These are phyloP conservation scores for Leistus spinibarbis DNA, from an alignment of 2,888 invertebrate genomes.

Conservation along the genomic window DNA sequence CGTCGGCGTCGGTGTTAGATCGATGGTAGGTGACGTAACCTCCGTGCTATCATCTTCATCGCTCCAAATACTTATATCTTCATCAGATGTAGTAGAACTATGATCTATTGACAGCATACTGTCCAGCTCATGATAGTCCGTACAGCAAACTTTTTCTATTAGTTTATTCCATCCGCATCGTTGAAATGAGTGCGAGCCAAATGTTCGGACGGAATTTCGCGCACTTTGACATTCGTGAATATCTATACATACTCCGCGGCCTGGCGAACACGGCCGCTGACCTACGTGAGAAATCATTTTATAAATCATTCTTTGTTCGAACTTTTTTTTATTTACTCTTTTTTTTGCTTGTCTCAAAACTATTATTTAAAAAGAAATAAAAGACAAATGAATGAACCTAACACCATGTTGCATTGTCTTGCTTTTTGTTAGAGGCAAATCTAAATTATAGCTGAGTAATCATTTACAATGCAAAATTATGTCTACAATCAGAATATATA, in stretches of 20 bases:
- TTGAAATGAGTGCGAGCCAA: slow-evolving; percentile 17
- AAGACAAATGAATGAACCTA: background rate
- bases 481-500: too few relatives aligned
- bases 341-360: background rate
- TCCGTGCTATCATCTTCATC: background rate
- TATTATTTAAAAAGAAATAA: background rate
- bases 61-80: slow-evolving; percentile 18
- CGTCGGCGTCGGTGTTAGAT: background rate
- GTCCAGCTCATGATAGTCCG: background rate
- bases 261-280: slow-evolving; percentile 10
- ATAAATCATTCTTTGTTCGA: background rate
- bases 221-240: slow-evolving; percentile 14
- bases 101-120: background rate
- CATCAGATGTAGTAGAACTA: background rate
- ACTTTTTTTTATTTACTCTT: background rate
- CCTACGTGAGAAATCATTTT: slow-evolving; percentile 3
- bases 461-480: too few relatives aligned
- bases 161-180: slow-evolving; percentile 31
- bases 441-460: background rate
- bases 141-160: slow-evolving; percentile 28
- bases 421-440: background rate
- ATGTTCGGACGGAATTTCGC: slow-evolving; percentile 8
- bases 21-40: background rate
- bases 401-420: background rate
- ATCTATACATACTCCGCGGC: slow-evolving; percentile 7